Conservation (phyloP, 2,888 invertebrate species). For the Ormyrus pomaceus region DNA sequence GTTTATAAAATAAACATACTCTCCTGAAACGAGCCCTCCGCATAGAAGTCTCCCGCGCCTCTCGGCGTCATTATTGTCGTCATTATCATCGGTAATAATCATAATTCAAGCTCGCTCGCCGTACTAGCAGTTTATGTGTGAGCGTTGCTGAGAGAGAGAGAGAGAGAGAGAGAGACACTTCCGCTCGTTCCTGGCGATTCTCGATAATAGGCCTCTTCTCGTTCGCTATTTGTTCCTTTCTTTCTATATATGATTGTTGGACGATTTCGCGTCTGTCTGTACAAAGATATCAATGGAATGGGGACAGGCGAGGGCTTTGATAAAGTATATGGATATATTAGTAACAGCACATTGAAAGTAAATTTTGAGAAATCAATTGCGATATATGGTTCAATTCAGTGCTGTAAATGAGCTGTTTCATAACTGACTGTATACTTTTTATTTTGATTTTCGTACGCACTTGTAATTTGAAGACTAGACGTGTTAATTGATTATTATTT, state of each 20-base stretch:
- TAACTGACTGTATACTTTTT: too few relatives aligned
- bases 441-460: too few relatives aligned
- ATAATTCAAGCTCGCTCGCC: conserved; percentile 46
- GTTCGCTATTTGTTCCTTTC: not conserved
- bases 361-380: too few relatives aligned
- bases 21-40: conserved; percentile 33
- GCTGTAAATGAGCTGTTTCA: too few relatives aligned
- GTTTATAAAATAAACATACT: conserved; percentile 43
- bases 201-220: conserved; percentile 26
- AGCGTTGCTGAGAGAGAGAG: not conserved
- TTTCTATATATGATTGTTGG: not conserved
- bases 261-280: too few relatives aligned
- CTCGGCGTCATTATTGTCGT: conserved; percentile 33
- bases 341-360: too few relatives aligned
- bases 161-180: conserved; percentile 21
- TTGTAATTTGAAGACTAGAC: too few relatives aligned
- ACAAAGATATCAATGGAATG: too few relatives aligned
- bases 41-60: conserved; percentile 1
- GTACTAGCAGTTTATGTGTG: not conserved
- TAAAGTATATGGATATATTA: too few relatives aligned
- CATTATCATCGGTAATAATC: conserved; percentile 58
- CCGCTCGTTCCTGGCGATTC: conserved; percentile 5
- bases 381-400: too few relatives aligned
- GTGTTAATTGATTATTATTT: too few relatives aligned
- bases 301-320: too few relatives aligned